Base-by-base conservation (phyloP, 2,888 invertebrate species). In the Synergus umbraculus region DNA sequence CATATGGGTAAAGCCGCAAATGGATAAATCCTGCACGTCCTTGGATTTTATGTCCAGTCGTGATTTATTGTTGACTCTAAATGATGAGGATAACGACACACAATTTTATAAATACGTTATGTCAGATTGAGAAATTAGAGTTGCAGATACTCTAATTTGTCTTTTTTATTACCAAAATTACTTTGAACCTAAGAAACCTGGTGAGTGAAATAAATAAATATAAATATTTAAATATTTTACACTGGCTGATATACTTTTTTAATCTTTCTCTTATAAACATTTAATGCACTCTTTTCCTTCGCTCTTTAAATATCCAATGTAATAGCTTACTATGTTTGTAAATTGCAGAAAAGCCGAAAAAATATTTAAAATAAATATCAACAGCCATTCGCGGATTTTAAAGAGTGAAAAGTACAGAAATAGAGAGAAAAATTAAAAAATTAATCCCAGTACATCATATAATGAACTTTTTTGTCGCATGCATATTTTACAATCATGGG, bases 21-120 rank as follows among this genome's bases (percentile, higher is more conserved):
- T 81, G 82, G 79, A 83, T 82, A 83, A 84, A 84, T 83, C 82
- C 81, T 58, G 79, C 79, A 84, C 79, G 81, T 84, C 77, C 83
- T 84, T 83, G 79, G 79, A 81, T 80, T 83, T 81, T 80, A 84
- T 82, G 82, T 78, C 79, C 79, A 66, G 60, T 58, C 69, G 69
- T 79, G 84, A 84, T 84, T 84, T 82, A 84, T 76, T 76, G 77
- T 79, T 15, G 80, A 5, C 49, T 22, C 29, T 2, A 10, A n/a
- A 18, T n/a, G 8, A 66, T 10, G 7, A 22, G 13, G 13, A 69
- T 69, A 22, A 46, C 12, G 22, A 15, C 13, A 9, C 22, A 22
- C 5, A 29, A 54, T 15, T 49, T 15, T 4, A 15, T 44, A 46
- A 46, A 29, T 44, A 46, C 44, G 3, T 44, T 69, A 9, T 18